Evolutionary conservation across 1,140 invertebrate species (phyloP).

Genomic region (Euglossa dilemma): DNA sequence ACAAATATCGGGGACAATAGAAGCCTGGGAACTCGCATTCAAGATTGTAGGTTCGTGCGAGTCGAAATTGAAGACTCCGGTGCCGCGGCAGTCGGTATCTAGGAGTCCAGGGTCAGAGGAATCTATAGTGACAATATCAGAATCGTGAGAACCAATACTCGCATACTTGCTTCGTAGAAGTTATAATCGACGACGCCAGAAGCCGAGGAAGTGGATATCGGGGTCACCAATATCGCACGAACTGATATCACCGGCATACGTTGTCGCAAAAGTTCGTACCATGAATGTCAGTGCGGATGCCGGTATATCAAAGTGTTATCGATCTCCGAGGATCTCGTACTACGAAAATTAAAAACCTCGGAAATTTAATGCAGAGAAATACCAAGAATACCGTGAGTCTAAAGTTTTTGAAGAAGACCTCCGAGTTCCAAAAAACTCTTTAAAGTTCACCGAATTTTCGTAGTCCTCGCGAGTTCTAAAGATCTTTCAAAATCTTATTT

Average conservation of each 20-base stretch:
- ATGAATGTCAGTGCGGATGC: background rate
- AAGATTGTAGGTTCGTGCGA: background rate
- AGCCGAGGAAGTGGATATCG: background rate
- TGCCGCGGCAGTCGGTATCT: background rate
- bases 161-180: background rate
- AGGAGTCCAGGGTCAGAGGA: background rate
- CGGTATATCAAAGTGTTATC: background rate
- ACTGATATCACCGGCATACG: background rate
- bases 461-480: background rate
- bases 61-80: background rate
- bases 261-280: background rate
- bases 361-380: background rate
- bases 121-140: background rate
- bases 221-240: background rate
- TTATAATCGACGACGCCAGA: background rate
- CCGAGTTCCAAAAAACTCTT: too few species aligned
- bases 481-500: background rate
- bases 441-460: background rate
- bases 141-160: background rate
- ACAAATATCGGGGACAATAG: background rate
- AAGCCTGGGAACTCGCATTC: background rate
- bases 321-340: too few species aligned
- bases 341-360: too few species aligned
- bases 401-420: background rate
- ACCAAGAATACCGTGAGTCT: background rate